These are phyloP conservation scores for Podocnemis expansa DNA, from an alignment of 2,113 vertebrate genomes.

Conservation along the genomic window DNA sequence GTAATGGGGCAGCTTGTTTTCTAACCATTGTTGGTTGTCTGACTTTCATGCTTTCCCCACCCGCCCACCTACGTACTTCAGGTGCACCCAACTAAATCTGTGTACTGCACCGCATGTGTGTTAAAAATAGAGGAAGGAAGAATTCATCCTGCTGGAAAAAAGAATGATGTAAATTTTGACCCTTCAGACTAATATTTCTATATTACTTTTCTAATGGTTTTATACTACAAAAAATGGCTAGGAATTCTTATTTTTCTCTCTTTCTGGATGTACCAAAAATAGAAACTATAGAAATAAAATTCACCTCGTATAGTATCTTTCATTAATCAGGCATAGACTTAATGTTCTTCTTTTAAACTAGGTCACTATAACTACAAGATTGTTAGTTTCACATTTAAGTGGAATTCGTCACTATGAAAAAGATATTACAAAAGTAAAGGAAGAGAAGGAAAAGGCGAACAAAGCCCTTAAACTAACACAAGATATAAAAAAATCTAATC, in stretches of 20 bases:
- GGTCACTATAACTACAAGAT: conserved; percentile 91
- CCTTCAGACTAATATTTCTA: neutral
- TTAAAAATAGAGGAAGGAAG: neutral
- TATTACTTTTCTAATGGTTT: neutral
- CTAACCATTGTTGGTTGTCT: accelerated
- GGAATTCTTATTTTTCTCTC: neutral
- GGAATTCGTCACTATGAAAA: conserved; percentile 98
- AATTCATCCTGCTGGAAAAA: neutral
- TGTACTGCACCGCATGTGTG: neutral
- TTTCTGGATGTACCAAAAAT: neutral
- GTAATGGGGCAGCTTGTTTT: conserved; percentile 71
- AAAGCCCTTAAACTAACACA: conserved; percentile 74
- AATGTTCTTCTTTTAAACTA: conserved; percentile 61
- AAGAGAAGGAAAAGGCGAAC: conserved; percentile 89
- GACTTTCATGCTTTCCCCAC: neutral
- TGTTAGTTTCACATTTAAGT: conserved; percentile 93
- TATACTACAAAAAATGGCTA: neutral
- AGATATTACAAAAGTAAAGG: conserved; percentile 89
- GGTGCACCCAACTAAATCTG: neutral
- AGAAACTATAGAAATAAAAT: neutral
- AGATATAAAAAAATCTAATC: conserved; percentile 42
- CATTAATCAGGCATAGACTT: neutral
- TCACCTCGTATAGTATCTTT: neutral
- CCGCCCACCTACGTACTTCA: neutral
- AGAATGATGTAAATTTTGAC: neutral